These are phyloP conservation scores for Drosophila quinaria DNA, from an alignment of 2,888 invertebrate genomes.

Conservation along the genomic window DNA sequence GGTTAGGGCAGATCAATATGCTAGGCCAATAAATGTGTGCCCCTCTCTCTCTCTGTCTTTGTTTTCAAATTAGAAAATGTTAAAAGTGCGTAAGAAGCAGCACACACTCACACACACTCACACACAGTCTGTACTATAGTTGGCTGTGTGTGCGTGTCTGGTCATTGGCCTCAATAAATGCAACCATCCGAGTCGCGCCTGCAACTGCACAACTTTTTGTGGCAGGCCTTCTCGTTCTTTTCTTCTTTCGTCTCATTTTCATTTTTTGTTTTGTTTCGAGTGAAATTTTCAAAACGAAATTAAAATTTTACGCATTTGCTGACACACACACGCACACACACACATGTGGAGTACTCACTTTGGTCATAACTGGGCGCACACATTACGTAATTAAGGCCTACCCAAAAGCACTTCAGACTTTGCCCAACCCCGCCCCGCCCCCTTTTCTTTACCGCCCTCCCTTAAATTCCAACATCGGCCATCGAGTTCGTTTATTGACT, in stretches of 20 bases:
- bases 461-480: not conserved
- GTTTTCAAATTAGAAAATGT: conserved; percentile 75
- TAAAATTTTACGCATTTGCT: conserved; percentile 81
- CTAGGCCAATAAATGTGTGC: conserved; percentile 67
- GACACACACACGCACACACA: conserved; percentile 35
- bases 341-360: conserved; percentile 65
- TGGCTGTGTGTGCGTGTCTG: conserved; percentile 52
- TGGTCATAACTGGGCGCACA: conserved; percentile 78
- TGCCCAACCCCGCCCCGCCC: conserved; percentile 34
- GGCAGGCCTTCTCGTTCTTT: conserved; percentile 41
- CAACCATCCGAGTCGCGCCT: conserved; percentile 72
- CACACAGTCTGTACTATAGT: not conserved
- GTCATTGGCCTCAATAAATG: conserved; percentile 78
- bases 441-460: not conserved
- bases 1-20: conserved; percentile 76
- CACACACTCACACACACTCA: conserved; percentile 36
- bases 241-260: conserved; percentile 3
- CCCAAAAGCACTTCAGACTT: conserved; percentile 81
- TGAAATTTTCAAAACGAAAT: conserved; percentile 79
- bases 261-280: conserved; percentile 59
- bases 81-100: conserved; percentile 80
- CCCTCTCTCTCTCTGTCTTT: conserved; percentile 22
- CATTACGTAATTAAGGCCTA: conserved; percentile 82
- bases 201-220: conserved; percentile 74
- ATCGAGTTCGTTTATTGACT: conserved; percentile 56